Base-by-base conservation (phyloP, 2,113 vertebrate genomes). In the Alligator mississippiensis region DNA sequence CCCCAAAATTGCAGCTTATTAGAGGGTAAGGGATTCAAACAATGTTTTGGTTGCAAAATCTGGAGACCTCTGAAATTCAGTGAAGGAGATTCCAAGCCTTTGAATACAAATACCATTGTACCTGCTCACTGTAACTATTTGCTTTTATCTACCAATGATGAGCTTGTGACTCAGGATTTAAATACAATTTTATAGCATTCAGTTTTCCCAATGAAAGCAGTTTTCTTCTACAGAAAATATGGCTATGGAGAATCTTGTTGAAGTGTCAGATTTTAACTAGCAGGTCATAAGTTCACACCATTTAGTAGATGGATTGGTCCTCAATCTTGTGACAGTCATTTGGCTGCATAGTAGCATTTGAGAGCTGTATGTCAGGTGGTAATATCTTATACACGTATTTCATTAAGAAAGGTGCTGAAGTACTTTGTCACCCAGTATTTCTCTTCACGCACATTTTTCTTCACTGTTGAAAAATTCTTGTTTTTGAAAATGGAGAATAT, bases 221-320 rank as follows among this genome's bases (percentile, higher is more conserved):
- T 70, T 90, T 61, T 82, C 61, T 90, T 90, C 58, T 89, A 70
- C 84, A 80, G 61, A 74, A 93, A 70, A 60, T 47, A 47, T 89
- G 82, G 22, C 75, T 97, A 88, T 62, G 85, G 89, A 95, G 95
- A 84, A 62, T 86, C 83, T 86, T 89, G 62, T 92, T 62, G 55
- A 82, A 27, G 22, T 86, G 24, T 93, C 72, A 70, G 47, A 4
- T 90, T 94, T 93, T 85, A 82, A 72, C 57, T 79, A 83, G 85
- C 70, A 60, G 85, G 34, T 89, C 34, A 47, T 47, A 47, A 47
- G 34, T 38, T 72, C 78, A 64, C 55, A 19, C 60, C 82, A 19
- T 93, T 92, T 80, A 59, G n/a, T 84, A 62, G 58, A 78, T 62
- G 82, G 62, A 61, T 62, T 75, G 90, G 25, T 88, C 58, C 9